Evolutionary conservation across 2,888 invertebrate species (phyloP), one percentile per base, ranked within the genome.

Genomic region (Danaus chrysippus): DNA sequence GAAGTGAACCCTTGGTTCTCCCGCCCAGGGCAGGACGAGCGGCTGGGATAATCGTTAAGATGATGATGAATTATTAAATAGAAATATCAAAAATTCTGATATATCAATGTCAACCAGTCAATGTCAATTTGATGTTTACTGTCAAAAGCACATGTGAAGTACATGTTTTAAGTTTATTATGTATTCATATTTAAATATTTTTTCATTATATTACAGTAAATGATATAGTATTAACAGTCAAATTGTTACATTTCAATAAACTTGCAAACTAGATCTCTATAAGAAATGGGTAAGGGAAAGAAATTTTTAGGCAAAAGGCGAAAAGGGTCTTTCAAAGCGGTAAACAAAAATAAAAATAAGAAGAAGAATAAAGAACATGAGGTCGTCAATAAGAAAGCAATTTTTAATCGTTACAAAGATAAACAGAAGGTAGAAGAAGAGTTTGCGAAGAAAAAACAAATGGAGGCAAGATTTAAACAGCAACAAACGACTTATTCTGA

Each of bases 381-480:
- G 57, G 56, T 70, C 11, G 74, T 83, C 0, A 91, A 90, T 66
- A 89, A 88, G 70, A 90, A 90, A 68, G 82, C 87, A 42, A 73
- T 90, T 61, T 91, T 91, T 68, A 92, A 92, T 75, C 77, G 91
- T 62, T 91, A 91, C 68, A 87, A 91, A 76, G 86, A 89, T 71
- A 87, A 86, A 63, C 89, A 90, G 59, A 86, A 84, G 70, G 71
- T 88, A 1, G 91, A 91, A 64, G 91, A 92, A 70, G 90, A 91
- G 61, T 73, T 91, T 53, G 77, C 76, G 10, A 92, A 86, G 70
- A 90, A 88, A 65, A 80, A 78, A 56, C 75, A 78, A 64, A 70
- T 88, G 57, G 90, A 92, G 61, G 77, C 75, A 11, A 84, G 79
- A 65, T 73, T 87, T 53, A 74, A 81, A 65, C 76, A 81, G 65